Base-by-base conservation (phyloP, 2,113 vertebrate genomes). In the Myanophis thanlyinensis region DNA sequence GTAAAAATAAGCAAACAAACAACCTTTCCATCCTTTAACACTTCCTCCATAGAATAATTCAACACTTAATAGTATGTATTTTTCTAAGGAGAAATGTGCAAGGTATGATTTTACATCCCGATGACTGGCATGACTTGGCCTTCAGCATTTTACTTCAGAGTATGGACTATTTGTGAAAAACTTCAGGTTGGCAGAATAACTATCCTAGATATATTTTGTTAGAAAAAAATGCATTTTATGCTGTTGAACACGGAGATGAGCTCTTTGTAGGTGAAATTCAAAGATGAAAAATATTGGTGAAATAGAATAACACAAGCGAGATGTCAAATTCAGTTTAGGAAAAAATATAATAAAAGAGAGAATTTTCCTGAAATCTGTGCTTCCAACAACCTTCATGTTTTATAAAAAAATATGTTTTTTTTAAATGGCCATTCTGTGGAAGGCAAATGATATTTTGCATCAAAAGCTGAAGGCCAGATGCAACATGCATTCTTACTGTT, bases 1-100 rank as follows among this genome's bases (percentile, higher is more conserved):
- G 40, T 7, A 47, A 22, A 86, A 35, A 44, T 30, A 27, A 10
- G 85, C 49, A 80, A 52, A 87, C 67, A 80, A 73, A 73, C 67
- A 73, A 40, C 8, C 18, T 47, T 47, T 46, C 27, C 90, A 22
- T 25, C 23, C 35, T 52, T 62, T 86, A 86, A 86, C 48, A 30
- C 67, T 87, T 87, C 91, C 47, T 91, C 94, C 92, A 94, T 88
- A 91, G 67, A 94, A 94, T 94, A 46, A 30, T 90, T 91, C 93
- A 23, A 87, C 93, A 92, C 93, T 90, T 94, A 88, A 91, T 4
- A 2, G 94, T 84, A 91, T 92, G 9, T n/a, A n/a, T n/a, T 80
- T 80, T 80, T 95, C 35, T 84, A 44, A 59, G 27, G 51, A 90
- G 90, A 93, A 30, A 88, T 53, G 10, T 80, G 1, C 22, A 91